Conservation (phyloP, 2,113 vertebrate species). For the Rhinolophus sinicus region DNA sequence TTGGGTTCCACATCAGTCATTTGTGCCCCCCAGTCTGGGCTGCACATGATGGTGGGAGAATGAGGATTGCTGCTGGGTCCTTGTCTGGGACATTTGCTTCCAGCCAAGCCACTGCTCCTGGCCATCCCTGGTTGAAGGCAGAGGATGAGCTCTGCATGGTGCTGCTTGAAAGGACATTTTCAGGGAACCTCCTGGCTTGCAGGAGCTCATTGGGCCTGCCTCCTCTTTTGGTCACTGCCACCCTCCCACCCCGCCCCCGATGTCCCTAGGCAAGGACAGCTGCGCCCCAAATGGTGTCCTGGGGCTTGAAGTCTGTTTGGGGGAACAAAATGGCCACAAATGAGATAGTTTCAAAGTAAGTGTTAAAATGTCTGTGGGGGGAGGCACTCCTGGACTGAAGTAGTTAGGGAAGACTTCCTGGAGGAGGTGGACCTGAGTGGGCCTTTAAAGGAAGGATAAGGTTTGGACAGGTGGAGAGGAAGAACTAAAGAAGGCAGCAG, state of each 20-base stretch:
- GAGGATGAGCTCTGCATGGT: neutral
- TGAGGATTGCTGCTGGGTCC: neutral
- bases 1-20: neutral
- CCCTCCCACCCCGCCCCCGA: neutral
- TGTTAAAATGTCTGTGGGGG: neutral
- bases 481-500: neutral
- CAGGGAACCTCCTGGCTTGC: neutral
- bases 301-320: neutral
- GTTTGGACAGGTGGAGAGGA: neutral
- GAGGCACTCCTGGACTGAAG: neutral
- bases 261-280: neutral
- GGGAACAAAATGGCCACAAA: neutral
- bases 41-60: neutral
- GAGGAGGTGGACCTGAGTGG: neutral
- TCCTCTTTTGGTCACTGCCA: neutral
- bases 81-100: neutral
- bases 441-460: neutral
- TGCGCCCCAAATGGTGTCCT: neutral
- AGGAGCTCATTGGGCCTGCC: neutral
- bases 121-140: neutral
- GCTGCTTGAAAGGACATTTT: constrained; percentile 19
- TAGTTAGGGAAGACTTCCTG: neutral
- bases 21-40: neutral
- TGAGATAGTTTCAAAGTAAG: neutral
- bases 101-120: neutral